Base-by-base conservation (phyloP, 1,140 invertebrate genomes). In the Temnothorax longispinosus region DNA sequence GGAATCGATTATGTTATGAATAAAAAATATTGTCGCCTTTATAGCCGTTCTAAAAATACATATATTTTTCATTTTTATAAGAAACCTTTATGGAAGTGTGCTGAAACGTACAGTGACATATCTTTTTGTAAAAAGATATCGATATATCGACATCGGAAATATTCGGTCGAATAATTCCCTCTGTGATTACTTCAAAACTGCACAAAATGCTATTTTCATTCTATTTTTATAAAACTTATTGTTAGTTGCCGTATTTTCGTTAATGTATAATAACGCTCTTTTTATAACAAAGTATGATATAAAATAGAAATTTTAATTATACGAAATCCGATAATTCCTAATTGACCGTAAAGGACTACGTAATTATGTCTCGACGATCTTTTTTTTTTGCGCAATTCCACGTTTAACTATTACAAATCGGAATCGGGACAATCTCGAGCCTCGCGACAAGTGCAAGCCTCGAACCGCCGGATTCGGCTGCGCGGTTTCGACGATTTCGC, bases 111-210 rank as follows among this genome's bases (percentile, higher is more conserved):
- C 18, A 54, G 15, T 13, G 50, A 54, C 27, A 38, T 32, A 2
- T 56, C 47, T 72, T 72, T 72, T 50, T 72, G 52, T 52, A 72
- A 72, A 72, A 72, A 72, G 21, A 50, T 52, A 72, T 67, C n/a
- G 64, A 21, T 67, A 8, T 56, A 44, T 44, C 75, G 21, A 5
- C 52, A 75, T 75, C n/a, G 32, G 18, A 74, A 56, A 54, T 74
- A 35, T 47, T 62, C 75, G 41, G 21, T 62, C 56, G 41, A 78
- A 78, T 65, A 47, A 21, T 47, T 78, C 6, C 6, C 15, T 5
- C 54, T 60, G 7, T n/a, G 62, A 64, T 18, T 77, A 77, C 27
- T 64, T 64, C 32, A 11, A 50, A 52, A 62, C 27, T 10, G 3
- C 3, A 38, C 32, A 64, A 64, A 75, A 56, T n/a, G 21, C 6